Base-by-base conservation (phyloP, 2,797 vertebrate species). In the Sebastes baramenuke region DNA sequence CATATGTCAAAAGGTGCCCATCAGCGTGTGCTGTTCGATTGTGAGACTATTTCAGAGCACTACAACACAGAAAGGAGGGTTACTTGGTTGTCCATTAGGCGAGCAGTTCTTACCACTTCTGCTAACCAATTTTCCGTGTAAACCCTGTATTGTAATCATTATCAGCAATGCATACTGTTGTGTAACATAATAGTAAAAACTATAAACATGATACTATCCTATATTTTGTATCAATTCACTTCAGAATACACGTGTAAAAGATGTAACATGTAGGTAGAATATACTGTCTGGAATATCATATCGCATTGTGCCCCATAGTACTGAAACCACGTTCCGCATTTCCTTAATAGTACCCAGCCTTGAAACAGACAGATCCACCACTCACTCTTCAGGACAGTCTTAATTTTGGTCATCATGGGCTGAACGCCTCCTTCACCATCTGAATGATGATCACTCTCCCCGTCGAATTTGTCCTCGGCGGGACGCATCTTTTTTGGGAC, bases 381-480 rank as follows among this genome's bases (percentile, higher is more conserved):
- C 98, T 97, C 95, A 99, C 99, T 99, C 96, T 99, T 99, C 89
- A 99, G 96, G 72, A 99, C 98, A 46, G 99, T 99, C 96, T 99
- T 99, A 90, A 99, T 99, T 97, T 99, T 99, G 96, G 98, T 99
- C 96, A 99, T 98, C 98, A 99, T 99, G 55, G 99, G 99, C 94
- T 99, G 99, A 85, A 99, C 98, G 0, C 97, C 97, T n/a, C 96
- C 97, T 93, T 99, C 97, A 87, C 96, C 97, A 29, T 99, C 99
- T 20, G 98, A 99, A 20, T 94, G 96, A 87, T 99, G 98, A 92
- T 99, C 98, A 56, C 98, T 99, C 59, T 99, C 99, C 55, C 75
- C 96, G 1, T 72, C 95, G 0, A 95, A 97, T 93, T 97, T 97
- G 88, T 98, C 98, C 68, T 98, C 98, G 1, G 95, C 77, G 10